phyloP scores from a whole-genome alignment of 2,113 vertebrate genomes.

The Mustelus asterias region DNA sequence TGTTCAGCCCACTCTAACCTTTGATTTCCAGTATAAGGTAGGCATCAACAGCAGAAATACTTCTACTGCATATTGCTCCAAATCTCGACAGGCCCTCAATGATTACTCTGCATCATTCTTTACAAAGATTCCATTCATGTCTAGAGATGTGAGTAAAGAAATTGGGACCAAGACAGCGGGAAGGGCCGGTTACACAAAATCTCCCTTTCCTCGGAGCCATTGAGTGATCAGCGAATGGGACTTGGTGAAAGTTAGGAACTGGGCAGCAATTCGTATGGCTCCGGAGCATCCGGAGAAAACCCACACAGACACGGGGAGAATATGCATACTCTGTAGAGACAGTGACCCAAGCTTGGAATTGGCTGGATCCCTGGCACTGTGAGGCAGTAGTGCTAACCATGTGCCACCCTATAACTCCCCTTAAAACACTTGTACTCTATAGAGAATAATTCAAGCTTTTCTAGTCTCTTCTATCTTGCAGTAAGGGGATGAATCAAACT shows the following conservation, averaged over 20 bases:
- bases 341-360: too few relatives aligned
- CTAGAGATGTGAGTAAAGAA: background rate
- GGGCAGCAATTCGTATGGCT: background rate
- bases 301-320: too few relatives aligned
- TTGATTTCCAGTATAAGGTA: background rate
- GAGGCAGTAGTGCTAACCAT: too few relatives aligned
- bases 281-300: too few relatives aligned
- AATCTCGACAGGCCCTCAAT: background rate
- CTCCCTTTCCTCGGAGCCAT: background rate
- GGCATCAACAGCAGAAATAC: background rate
- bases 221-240: background rate
- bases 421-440: background rate
- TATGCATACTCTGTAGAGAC: too few relatives aligned
- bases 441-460: background rate
- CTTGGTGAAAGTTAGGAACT: background rate
- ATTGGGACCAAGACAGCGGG: background rate
- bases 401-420: background rate
- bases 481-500: background rate
- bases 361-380: too few relatives aligned
- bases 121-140: background rate
- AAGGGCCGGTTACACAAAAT: background rate
- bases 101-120: background rate
- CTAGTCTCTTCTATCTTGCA: background rate
- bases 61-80: background rate
- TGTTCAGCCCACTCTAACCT: background rate